These are phyloP conservation scores for Ernsta delagoae DNA, from an alignment of 2,888 invertebrate species.

Conservation along the genomic window DNA sequence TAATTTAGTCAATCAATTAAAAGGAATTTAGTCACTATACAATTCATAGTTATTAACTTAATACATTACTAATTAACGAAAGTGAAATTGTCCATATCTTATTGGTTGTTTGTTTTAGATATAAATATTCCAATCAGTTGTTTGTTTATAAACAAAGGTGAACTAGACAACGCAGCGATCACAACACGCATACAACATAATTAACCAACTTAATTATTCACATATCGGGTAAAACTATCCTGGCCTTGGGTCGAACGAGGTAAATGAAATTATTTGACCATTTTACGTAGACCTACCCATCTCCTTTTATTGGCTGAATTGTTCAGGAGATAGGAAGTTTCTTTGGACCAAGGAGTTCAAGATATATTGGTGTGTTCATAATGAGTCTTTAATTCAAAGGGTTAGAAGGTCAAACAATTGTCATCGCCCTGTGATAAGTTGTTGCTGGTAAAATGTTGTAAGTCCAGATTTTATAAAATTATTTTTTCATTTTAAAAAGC, in stretches of 20 bases:
- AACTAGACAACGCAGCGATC: background rate
- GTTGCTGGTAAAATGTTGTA: conserved; percentile 45
- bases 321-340: conserved; percentile 5
- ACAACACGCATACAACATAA: background rate
- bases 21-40: too few species aligned
- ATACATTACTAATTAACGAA: too few species aligned
- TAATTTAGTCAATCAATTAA: too few species aligned
- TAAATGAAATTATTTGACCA: conserved; percentile 21
- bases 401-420: conserved; percentile 65
- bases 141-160: background rate
- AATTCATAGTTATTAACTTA: too few species aligned
- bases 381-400: conserved; percentile 59
- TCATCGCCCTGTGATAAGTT: conserved; percentile 63
- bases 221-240: conserved; percentile 3
- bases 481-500: background rate
- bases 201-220: conserved; percentile 5
- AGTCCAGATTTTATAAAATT: conserved; percentile 38
- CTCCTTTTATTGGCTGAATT: background rate
- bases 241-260: conserved; percentile 20
- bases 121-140: background rate
- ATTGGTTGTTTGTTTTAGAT: background rate
- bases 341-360: conserved; percentile 43
- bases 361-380: conserved; percentile 48
- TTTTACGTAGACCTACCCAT: conserved; percentile 11
- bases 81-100: too few species aligned